Conservation (phyloP, 2,888 invertebrate species). For the Mylabris sibirica region DNA sequence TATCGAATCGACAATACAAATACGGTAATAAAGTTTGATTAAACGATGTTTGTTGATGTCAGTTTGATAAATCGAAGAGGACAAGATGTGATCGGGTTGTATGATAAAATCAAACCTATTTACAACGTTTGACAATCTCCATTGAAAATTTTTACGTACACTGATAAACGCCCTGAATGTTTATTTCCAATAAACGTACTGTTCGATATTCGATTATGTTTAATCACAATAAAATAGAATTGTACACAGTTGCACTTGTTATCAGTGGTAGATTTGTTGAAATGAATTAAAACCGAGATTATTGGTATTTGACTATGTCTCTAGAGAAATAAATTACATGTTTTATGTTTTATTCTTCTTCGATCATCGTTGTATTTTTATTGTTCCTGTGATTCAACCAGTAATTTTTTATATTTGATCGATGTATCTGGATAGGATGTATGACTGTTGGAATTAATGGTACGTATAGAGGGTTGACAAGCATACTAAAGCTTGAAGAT, state of each 20-base stretch:
- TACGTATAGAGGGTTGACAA: slow-evolving; percentile 29
- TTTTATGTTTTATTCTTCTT: not conserved
- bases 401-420: slow-evolving; percentile 24
- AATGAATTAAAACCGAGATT: not conserved
- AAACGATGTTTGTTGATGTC: slow-evolving; percentile 6
- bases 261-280: not conserved
- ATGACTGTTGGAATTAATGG: slow-evolving; percentile 29
- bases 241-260: not conserved
- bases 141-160: not conserved
- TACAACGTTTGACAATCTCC: not conserved
- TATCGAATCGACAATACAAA: slow-evolving; percentile 4
- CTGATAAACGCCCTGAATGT: not conserved
- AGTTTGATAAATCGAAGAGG: not conserved
- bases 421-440: slow-evolving; percentile 19
- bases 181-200: not conserved
- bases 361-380: not conserved
- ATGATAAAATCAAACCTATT: not conserved
- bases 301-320: not conserved
- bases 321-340: not conserved
- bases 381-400: not conserved
- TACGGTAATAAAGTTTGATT: slow-evolving; percentile 11
- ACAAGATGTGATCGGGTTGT: slow-evolving; percentile 5
- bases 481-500: slow-evolving; percentile 22
- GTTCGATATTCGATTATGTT: not conserved
- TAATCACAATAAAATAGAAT: not conserved